Evolutionary conservation across 2,113 vertebrate species (phyloP), one percentile per base, ranked within the genome.

Genomic region (Puffinus mauretanicus): DNA sequence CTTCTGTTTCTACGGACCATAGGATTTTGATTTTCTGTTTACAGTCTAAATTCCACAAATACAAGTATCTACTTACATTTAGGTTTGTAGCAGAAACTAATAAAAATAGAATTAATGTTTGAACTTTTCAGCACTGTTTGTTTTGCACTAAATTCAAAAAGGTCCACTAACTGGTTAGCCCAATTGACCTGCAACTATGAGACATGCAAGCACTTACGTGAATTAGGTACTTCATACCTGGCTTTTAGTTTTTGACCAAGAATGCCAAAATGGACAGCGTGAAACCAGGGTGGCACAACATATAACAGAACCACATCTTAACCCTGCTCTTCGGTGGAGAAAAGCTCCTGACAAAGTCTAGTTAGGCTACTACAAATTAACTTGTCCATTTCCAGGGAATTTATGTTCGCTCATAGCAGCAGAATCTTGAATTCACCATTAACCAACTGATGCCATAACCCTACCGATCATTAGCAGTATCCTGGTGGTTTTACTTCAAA

Each of bases 1-100:
- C 11, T n/a, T 15, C 29, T 11, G 14, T 7, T 32, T 19, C 29
- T 17, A n/a, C 2, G 1, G 25, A 9, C 26, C 0, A 0, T 1
- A 52, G 38, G 21, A 21, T n/a, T 70, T 20, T 8, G 12, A 12
- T 18, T 17, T 61, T 27, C 47, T 44, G 22, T 38, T 77, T 24
- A 32, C 16, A 34, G 5, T 7, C 32, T 22, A 18, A 57, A 57
- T 16, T 57, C 78, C 38, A 77, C 51, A 38, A 38, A 52, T 5
- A 55, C 19, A 62, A 69, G 36, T 9, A n/a, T 2, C 25, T 26
- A 32, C 36, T 16, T 7, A 15, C 14, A 6, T 36, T 25, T 13
- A 51, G 13, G 10, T 40, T 40, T 34, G 46, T 27, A 36, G 22
- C 17, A 64, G 22, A 49, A 62, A 13, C 9, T 21, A 26, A 9